A percentile compares a stretch with the other conserved stretches of the same genome.
phyloP scores from a whole-genome alignment of 1,140 invertebrate genomes.

The Drosophila ficusphila region DNA sequence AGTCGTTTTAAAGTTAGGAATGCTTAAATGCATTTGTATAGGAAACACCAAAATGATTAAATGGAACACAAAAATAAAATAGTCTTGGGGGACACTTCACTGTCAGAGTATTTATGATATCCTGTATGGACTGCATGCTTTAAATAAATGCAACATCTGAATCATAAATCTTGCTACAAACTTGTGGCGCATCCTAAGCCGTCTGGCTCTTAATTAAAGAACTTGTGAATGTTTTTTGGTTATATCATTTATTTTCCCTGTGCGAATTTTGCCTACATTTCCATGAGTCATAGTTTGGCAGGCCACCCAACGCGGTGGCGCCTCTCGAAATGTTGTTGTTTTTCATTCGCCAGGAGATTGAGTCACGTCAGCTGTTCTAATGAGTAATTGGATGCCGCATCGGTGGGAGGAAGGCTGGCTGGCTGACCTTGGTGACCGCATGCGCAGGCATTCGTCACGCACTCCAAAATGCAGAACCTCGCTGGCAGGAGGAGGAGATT shows the following conservation, averaged over 20 bases:
- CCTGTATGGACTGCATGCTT: not conserved
- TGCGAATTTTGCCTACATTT: conserved; percentile 1
- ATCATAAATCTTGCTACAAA: conserved; percentile 3
- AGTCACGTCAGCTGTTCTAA: conserved; percentile 70
- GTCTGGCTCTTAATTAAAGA: not conserved
- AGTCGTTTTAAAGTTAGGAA: too few relatives aligned
- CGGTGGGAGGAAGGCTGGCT: conserved; percentile 5
- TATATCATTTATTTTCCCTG: not conserved
- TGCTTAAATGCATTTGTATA: too few relatives aligned
- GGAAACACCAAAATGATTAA: too few relatives aligned
- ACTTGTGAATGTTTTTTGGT: not conserved
- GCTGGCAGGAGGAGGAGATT: conserved; percentile 33
- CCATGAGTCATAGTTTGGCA: conserved; percentile 16
- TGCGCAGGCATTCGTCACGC: conserved; percentile 68
- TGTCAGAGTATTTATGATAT: conserved; percentile 1
- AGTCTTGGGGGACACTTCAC: not conserved
- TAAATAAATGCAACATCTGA: not conserved
- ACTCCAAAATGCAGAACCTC: conserved; percentile 13
- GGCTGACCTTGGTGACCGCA: conserved; percentile 71
- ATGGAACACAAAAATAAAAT: not conserved
- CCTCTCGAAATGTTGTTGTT: conserved; percentile 6
- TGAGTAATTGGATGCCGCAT: conserved; percentile 8
- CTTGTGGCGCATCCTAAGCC: too few relatives aligned
- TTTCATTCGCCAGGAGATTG: conserved; percentile 38
- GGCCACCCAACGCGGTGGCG: conserved; percentile 10